Conservation (phyloP, 2,888 invertebrate genomes). For the Heteromurus nitidus region DNA sequence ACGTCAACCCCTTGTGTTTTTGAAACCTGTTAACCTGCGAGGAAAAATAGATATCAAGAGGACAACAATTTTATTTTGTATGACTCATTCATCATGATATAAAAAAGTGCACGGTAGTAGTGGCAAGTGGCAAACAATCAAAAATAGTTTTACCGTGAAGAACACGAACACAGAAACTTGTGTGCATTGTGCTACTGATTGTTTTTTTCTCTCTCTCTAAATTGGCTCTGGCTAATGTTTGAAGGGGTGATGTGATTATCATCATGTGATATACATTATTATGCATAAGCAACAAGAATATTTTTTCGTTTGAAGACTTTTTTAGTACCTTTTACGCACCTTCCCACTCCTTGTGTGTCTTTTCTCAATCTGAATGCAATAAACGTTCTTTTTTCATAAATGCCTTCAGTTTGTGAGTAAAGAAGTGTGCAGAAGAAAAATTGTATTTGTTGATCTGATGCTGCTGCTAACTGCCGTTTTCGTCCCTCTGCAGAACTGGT, state of each 20-base stretch:
- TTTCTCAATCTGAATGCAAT: background rate
- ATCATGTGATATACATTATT: no score
- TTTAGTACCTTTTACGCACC: background rate
- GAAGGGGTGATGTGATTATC: no score
- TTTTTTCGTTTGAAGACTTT: background rate
- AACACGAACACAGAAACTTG: slow-evolving; percentile 12
- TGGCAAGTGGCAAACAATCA: background rate
- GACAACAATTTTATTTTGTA: no score
- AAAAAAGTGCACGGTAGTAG: no score
- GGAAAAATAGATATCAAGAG: background rate
- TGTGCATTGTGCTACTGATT: background rate
- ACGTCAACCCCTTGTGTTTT: background rate
- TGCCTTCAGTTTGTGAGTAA: background rate
- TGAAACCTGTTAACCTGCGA: background rate
- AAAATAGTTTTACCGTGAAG: slow-evolving; percentile 13
- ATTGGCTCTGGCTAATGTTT: background rate
- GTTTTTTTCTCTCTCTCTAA: background rate
- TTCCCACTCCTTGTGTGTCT: background rate
- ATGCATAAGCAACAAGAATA: background rate
- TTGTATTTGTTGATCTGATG: background rate
- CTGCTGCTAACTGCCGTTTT: background rate
- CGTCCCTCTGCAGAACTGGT: background rate
- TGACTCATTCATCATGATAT: no score
- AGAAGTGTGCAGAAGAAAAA: background rate
- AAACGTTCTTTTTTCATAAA: background rate